Evolutionary conservation across 2,797 vertebrate genomes (phyloP).

Genomic region (Anolis apletophallus): DNA sequence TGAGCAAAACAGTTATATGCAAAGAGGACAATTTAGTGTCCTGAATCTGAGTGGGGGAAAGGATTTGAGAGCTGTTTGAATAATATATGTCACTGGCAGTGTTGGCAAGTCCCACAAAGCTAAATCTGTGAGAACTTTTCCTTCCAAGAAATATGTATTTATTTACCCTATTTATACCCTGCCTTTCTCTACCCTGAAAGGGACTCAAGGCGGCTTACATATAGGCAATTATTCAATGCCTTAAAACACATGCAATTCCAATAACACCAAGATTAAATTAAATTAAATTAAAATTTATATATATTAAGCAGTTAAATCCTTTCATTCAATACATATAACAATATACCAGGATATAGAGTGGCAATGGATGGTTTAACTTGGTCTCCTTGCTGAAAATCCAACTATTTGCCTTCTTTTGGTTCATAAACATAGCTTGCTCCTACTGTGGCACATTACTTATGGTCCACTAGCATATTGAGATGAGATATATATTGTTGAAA

Average conservation of each 20-base stretch:
- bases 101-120: neutral
- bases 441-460: neutral
- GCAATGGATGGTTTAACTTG: neutral
- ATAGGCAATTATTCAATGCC: too few relatives aligned
- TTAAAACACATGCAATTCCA: too few relatives aligned
- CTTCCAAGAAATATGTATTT: neutral
- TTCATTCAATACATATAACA: neutral
- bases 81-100: neutral
- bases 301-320: too few relatives aligned
- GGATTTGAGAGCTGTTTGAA: neutral
- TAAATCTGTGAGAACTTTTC: neutral
- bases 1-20: neutral
- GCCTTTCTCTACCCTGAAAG: too few relatives aligned
- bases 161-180: too few relatives aligned
- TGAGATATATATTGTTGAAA: neutral
- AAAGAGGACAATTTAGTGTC: neutral
- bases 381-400: neutral
- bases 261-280: too few relatives aligned
- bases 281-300: too few relatives aligned
- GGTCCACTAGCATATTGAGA: neutral
- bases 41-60: neutral
- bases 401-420: neutral
- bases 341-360: neutral
- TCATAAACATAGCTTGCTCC: neutral
- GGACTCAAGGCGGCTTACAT: too few relatives aligned